phyloP scores from a whole-genome alignment of 2,797 vertebrate species.

The Anabas testudineus region DNA sequence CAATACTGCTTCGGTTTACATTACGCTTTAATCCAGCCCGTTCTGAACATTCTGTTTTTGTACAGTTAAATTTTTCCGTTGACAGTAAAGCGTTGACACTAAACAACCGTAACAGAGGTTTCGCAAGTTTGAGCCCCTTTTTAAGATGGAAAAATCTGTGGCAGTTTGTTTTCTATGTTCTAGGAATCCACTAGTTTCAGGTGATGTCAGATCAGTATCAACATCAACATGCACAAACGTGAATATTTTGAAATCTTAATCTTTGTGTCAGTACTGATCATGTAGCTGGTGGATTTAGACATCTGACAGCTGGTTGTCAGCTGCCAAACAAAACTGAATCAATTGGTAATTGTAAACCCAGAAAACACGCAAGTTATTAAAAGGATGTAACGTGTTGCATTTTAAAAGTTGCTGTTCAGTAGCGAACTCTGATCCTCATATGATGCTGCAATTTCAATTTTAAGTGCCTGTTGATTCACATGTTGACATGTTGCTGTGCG shows the following conservation, averaged over 20 bases:
- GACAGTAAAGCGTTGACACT: not conserved
- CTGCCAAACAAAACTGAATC: constrained; percentile 16
- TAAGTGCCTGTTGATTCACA: not conserved
- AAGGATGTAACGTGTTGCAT: not conserved
- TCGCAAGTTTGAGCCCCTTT: not conserved
- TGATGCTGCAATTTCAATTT: not conserved
- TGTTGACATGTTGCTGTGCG: not conserved
- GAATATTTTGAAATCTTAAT: not conserved
- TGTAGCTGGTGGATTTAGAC: constrained; percentile 12
- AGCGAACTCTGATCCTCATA: not conserved
- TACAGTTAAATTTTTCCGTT: not conserved
- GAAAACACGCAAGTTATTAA: not conserved
- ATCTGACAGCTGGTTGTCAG: constrained; percentile 1
- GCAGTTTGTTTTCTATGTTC: not conserved
- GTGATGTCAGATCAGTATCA: not conserved
- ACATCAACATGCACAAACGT: constrained; percentile 3
- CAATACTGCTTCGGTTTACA: not conserved
- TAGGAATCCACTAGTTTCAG: not conserved
- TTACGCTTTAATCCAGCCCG: not conserved
- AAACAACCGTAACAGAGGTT: not conserved
- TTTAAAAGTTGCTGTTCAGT: not conserved
- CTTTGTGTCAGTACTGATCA: not conserved
- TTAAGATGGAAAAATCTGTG: not conserved
- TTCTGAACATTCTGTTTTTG: not conserved
- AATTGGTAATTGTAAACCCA: not conserved